Conservation (phyloP, 37 sponge, comb jelly and placozoan genomes). For the Sycon ciliatum region DNA sequence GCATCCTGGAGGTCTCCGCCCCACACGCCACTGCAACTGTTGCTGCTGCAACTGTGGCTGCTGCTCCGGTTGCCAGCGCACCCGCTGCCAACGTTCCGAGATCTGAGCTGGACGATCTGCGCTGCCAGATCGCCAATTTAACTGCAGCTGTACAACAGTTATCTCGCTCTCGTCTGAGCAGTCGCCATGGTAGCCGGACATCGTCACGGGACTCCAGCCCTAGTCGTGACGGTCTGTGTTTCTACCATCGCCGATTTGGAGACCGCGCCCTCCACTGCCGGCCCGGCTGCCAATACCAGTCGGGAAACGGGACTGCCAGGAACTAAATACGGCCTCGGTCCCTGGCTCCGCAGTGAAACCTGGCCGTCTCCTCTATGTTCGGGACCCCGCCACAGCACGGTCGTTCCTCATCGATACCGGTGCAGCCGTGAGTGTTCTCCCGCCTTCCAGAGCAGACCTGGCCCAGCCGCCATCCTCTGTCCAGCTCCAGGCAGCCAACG, state of each 20-base stretch:
- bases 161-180: no score
- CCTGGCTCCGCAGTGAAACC: not conserved
- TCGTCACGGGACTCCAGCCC: no score
- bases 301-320: slow-evolving; percentile 32
- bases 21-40: not conserved
- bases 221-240: slow-evolving; percentile 12
- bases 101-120: no score
- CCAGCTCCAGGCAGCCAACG: slow-evolving; percentile 19
- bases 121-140: no score
- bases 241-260: no score
- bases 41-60: no score
- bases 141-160: no score
- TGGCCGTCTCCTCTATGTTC: slow-evolving; percentile 40
- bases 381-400: slow-evolving; percentile 9
- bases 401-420: slow-evolving; percentile 28
- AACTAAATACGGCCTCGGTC: slow-evolving; percentile 12
- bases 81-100: no score
- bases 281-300: no score
- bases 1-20: not conserved
- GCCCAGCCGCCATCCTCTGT: not conserved
- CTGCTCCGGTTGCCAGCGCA: no score
- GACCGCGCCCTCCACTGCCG: no score
- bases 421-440: slow-evolving; percentile 28
- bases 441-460: slow-evolving; percentile 20
- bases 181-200: no score